A percentile compares a stretch with the other conserved stretches of the same genome.
These are phyloP conservation scores for Actinemys pallida DNA, from an alignment of 2,113 vertebrate species.

Conservation along the genomic window DNA sequence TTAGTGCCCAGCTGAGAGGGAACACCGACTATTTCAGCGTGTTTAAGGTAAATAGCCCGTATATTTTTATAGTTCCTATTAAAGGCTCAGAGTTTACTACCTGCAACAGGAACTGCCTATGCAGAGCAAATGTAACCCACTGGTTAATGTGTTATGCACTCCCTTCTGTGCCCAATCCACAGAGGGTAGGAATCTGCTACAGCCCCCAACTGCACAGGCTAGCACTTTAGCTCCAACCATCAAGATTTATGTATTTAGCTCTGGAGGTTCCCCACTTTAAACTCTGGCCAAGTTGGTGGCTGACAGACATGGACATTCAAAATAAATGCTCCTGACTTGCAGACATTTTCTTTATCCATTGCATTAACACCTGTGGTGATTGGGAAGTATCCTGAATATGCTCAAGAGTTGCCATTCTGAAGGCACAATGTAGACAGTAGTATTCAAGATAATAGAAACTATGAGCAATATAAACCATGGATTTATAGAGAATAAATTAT, in stretches of 20 bases:
- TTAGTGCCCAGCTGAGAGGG: background rate
- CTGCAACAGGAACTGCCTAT: background rate
- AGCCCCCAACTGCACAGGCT: background rate
- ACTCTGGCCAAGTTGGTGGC: background rate
- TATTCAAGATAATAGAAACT: slow-evolving; percentile 10
- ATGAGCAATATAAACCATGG: background rate
- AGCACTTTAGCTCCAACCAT: background rate
- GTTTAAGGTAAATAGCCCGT: background rate
- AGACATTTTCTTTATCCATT: background rate
- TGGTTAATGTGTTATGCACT: background rate
- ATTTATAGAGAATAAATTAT: slow-evolving; percentile 49
- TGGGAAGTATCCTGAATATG: background rate
- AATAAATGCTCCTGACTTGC: background rate
- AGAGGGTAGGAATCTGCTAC: background rate
- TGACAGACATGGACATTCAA: background rate
- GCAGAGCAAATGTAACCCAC: background rate
- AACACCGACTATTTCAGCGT: background rate
- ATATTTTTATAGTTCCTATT: background rate
- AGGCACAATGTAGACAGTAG: background rate
- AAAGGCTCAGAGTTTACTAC: background rate
- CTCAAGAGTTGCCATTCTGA: background rate
- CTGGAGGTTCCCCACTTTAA: background rate
- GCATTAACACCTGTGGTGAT: background rate
- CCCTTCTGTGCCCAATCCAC: background rate
- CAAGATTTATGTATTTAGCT: background rate